Base-by-base conservation (phyloP, 2,113 vertebrate genomes). In the Spea bombifrons region DNA sequence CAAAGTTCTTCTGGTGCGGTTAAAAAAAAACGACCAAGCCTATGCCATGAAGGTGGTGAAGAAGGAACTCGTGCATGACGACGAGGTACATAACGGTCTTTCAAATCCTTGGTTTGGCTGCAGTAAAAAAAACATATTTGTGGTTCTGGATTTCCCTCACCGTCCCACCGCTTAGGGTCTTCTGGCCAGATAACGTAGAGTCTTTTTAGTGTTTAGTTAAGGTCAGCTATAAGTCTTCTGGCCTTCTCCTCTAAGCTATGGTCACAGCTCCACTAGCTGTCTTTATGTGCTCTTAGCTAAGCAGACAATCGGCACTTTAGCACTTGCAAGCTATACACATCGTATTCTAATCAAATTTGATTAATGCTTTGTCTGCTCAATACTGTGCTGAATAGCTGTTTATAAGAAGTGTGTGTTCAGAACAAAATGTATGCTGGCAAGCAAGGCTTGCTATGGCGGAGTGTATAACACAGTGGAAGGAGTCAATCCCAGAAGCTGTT, bases 31-130 rank as follows among this genome's bases (percentile, higher is more conserved):
- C 0, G 95, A 96, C 67, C 95, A 96, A 74, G 85, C 94, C 49
- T 99, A 96, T 1, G 97, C 97, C 83, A 99, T 99, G 97, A 99
- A 99, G 87, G 97, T 99, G 80, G 97, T 99, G 84, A 99, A 99
- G 87, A 99, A 99, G 88, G 97, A 99, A 83, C 88, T 99, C 84
- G 97, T 99, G 66, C 96, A 99, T 0, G 97, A 99, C 0, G 97
- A 99, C 0, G 97, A 99, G 95, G 96, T 97, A 86, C 88, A 92
- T 70, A 30, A 1, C 50, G 50, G 50, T 10, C 1, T 7, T 52
- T 6, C 50, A 7, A 10, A 10, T 10, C 9, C 6, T 10, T 52
- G 1, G 9, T 10, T 52, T 52, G 50, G 6, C 50, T 10, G 9
- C 9, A 1, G 50, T 52, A 12, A 52, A 17, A 7, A 15, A 15